Evolutionary conservation across 2,888 invertebrate genomes (phyloP), one percentile per base, ranked within the genome.

Genomic region (Dasypolia templi): DNA sequence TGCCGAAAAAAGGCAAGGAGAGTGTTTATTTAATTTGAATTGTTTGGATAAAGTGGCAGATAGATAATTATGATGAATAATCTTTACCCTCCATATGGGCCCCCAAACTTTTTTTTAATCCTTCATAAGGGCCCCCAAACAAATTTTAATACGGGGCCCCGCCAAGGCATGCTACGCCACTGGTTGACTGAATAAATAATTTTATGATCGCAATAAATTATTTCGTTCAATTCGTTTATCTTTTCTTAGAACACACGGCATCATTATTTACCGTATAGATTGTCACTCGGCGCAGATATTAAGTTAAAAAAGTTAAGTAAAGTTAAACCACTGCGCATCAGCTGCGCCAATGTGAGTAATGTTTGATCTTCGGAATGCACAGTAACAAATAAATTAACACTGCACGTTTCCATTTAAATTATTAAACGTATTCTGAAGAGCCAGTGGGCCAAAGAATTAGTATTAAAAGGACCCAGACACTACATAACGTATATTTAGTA

Each of bases 401-500:
- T 67, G 70, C 49, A 55, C 4, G 39, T 71, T 32, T 39, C 22
- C n/a, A 59, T 75, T 49, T 35, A 39, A 72, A 39, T 65, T 17
- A 32, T 9, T 32, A 29, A 66, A 63, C 17, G 17, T 58, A 29
- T 59, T 42, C 19, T 32, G 12, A 53, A 79, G 14, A 58, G 35
- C 12, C 32, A 42, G 39, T 58, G n/a, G 3, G 3, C 17, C 39
- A 49, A n/a, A 66, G 14, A 29, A 17, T 59, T 71, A 53, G 3
- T 64, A 65, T 65, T 72, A 53, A 64, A 69, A 75, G 72, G 58
- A 67, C 39, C 72, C 73, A 72, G 67, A n/a, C 39, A 32, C 19
- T 26, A 19, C 22, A 64, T 17, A 81, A 46, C 64, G 14, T 26
- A 9, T 22, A 26, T 7, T 73, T 44, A 64, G 58, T 79, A 77